Evolutionary conservation across 2,113 vertebrate genomes (phyloP).

Genomic region (Acrocephalus arundinaceus): DNA sequence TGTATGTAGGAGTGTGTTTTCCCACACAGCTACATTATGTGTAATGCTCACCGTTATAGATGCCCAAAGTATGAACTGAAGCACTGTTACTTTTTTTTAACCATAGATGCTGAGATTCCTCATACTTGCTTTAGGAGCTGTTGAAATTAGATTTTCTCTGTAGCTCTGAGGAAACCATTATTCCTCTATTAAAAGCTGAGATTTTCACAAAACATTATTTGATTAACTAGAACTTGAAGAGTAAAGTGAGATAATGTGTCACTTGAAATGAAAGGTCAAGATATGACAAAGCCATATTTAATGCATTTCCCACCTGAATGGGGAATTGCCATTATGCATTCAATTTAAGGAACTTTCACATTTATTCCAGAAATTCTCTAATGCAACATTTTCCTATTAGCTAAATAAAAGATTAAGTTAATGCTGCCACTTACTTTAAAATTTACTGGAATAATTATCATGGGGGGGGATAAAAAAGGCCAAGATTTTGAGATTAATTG

Average conservation of each 20-base stretch:
- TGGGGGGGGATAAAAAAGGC: accelerated
- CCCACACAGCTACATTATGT: not conserved
- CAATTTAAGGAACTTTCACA: slow-evolving; percentile 5
- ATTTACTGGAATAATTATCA: slow-evolving; percentile 17
- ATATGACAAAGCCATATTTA: not conserved
- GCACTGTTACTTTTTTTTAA: not conserved
- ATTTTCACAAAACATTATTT: not conserved
- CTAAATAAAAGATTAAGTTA: slow-evolving; percentile 45
- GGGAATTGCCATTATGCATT: not conserved
- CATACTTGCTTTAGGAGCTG: not conserved
- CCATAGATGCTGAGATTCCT: not conserved
- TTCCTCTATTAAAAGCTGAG: not conserved
- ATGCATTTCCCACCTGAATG: not conserved
- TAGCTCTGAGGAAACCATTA: not conserved
- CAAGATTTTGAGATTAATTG: not conserved
- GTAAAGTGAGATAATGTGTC: slow-evolving; percentile 11
- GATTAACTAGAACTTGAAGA: slow-evolving; percentile 1
- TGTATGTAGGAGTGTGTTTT: not conserved
- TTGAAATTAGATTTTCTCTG: not conserved
- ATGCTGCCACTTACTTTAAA: slow-evolving; percentile 8
- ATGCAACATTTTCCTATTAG: slow-evolving; percentile 26
- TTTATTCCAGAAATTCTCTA: slow-evolving; percentile 51
- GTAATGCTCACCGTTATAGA: accelerated
- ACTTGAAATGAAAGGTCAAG: not conserved
- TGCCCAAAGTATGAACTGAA: not conserved